Percentiles rank a stretch among this genome's conserved stretches.
Evolutionary conservation across 2,113 vertebrate species (phyloP).

Genomic region (Microtus oregoni): DNA sequence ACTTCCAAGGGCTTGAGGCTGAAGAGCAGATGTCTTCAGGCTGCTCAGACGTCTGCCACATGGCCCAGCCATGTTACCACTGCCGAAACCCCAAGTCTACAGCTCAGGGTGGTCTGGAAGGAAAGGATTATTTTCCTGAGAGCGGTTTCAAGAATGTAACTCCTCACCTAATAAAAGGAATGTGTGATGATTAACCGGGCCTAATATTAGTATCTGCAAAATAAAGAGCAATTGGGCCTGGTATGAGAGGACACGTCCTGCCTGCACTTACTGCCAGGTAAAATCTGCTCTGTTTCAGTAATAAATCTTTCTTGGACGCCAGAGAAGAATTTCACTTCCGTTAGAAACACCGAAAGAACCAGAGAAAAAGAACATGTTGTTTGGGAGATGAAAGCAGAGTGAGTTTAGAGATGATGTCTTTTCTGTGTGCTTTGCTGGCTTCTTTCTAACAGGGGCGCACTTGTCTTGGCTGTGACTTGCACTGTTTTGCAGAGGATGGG

Average conservation of each 20-base stretch:
- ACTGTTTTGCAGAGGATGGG: conserved; percentile 4
- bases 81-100: conserved; percentile 76
- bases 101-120: conserved; percentile 82
- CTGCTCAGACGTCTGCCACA: conserved; percentile 72
- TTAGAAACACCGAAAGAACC: conserved; percentile 69
- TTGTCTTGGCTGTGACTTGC: not conserved
- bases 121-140: conserved; percentile 77
- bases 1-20: conserved; percentile 79
- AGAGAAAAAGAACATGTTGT: conserved; percentile 72
- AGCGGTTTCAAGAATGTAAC: conserved; percentile 82
- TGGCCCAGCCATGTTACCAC: conserved; percentile 23
- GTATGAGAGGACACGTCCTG: conserved; percentile 54
- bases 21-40: conserved; percentile 71
- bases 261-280: conserved; percentile 59
- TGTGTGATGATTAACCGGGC: conserved; percentile 70
- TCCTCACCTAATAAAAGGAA: conserved; percentile 84
- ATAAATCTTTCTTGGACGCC: conserved; percentile 75
- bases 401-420: conserved; percentile 50
- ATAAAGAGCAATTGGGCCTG: conserved; percentile 64
- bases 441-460: not conserved
- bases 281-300: conserved; percentile 72
- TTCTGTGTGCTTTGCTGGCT: conserved; percentile 38
- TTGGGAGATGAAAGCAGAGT: conserved; percentile 60
- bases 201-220: conserved; percentile 81
- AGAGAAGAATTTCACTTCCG: conserved; percentile 72